phyloP scores from a whole-genome alignment of 2,797 vertebrate species.

The Crocodylus rhombifer region DNA sequence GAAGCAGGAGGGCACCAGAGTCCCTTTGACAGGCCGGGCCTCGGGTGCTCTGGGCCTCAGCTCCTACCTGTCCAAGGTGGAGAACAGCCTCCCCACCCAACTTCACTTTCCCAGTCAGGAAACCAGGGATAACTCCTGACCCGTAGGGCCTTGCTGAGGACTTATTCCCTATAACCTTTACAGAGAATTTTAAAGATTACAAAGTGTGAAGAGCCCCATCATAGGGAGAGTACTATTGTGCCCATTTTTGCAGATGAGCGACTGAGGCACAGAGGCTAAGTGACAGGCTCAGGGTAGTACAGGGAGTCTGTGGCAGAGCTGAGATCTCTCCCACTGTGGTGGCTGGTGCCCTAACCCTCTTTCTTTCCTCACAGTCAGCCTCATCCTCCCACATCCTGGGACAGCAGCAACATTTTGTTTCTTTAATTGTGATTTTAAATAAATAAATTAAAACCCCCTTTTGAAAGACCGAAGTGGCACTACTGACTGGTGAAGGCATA shows the following conservation, averaged over 20 bases:
- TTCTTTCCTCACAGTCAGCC: neutral
- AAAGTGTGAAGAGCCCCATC: neutral
- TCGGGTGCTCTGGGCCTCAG: too few species aligned
- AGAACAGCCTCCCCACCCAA: neutral
- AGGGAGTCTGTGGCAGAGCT: neutral
- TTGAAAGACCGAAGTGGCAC: neutral
- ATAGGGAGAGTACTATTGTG: neutral
- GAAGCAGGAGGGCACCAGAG: too few species aligned
- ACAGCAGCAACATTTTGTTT: neutral
- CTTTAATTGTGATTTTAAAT: neutral
- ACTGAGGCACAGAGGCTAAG: neutral
- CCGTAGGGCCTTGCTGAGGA: neutral
- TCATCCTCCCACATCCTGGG: neutral
- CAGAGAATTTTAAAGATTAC: neutral
- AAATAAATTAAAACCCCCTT: neutral
- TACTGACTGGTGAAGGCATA: neutral
- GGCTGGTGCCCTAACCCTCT: neutral
- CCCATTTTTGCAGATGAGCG: neutral
- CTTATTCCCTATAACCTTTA: neutral
- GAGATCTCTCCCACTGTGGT: too few species aligned
- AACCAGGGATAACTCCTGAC: neutral
- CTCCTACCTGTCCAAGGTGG: too few species aligned
- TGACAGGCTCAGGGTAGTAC: neutral
- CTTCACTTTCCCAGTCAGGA: neutral
- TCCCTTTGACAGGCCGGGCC: too few species aligned